Base-by-base conservation (phyloP, 2,113 vertebrate species). In the Propithecus coquereli region DNA sequence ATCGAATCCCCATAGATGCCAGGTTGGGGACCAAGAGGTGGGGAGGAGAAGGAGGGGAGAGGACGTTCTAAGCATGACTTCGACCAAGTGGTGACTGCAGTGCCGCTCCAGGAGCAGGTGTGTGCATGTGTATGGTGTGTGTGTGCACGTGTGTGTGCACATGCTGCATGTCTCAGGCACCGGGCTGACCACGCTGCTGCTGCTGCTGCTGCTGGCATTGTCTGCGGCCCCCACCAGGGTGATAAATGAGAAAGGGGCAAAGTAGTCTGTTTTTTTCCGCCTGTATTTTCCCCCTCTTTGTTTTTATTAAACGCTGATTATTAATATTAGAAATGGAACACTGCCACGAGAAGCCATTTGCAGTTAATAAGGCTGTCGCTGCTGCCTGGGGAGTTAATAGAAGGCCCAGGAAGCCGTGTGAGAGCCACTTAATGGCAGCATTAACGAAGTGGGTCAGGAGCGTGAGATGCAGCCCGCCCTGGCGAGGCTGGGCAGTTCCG, bases 231-330 rank as follows among this genome's bases (percentile, higher is more conserved):
- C 93, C 10, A 2, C 66, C 77, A 70, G 63, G 47, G 74, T 87
- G 74, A 87, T n/a, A 77, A 47, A 84, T 50, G 90, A 43, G n/a
- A 87, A 54, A 47, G 40, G 63, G 81, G 22, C 52, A 68, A 86
- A 82, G 54, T 52, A 1, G 92, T 63, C 84, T 88, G 70, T 77
- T 68, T 92, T 92, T 80, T 47, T 40, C 71, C 0, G 23, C 81
- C 47, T 59, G 34, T 43, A 76, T 85, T 74, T 70, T 30, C 43
- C 50, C 90, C 77, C 23, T 76, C 95, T 95, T 88, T 95, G 96
- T 97, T 97, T 97, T 95, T 82, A 96, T 95, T 96, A 98, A 97
- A 91, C 0, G 10, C 92, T 95, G 96, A 97, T 97, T 97, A 97
- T 97, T 97, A 97, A 96, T 94, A 94, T 97, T 88, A 95, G 96